Conservation (phyloP, 2,888 invertebrate genomes). For the Galeopsomyia nigrocyanea region DNA sequence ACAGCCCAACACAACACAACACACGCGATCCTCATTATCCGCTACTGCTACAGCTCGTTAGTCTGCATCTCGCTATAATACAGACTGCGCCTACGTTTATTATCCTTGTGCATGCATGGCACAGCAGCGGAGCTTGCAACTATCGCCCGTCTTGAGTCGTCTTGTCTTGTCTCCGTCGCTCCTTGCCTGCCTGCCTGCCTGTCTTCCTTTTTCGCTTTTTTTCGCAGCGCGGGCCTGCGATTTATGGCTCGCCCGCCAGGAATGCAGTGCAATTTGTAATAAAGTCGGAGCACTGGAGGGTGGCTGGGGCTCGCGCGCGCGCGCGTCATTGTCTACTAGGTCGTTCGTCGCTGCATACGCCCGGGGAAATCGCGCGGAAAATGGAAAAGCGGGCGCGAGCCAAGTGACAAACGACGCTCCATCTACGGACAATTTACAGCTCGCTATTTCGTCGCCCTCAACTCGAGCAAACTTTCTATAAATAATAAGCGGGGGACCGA, state of each 20-base stretch:
- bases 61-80: too few relatives aligned
- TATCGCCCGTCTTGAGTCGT: too few relatives aligned
- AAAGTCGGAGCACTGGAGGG: constrained; percentile 38
- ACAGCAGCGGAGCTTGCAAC: too few relatives aligned
- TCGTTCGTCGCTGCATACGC: constrained; percentile 4
- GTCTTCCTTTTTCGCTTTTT: too few relatives aligned
- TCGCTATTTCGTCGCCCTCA: constrained; percentile 35
- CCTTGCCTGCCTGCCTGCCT: too few relatives aligned
- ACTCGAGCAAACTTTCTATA: constrained; percentile 24
- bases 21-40: constrained; percentile 67
- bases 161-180: too few relatives aligned
- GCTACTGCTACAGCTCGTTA: constrained; percentile 48
- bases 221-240: too few relatives aligned
- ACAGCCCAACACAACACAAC: constrained; percentile 49
- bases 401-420: constrained; percentile 64
- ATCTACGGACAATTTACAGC: constrained; percentile 45
- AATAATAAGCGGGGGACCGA: constrained; percentile 3
- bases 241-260: too few relatives aligned
- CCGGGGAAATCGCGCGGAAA: constrained; percentile 67
- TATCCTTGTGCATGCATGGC: too few relatives aligned
- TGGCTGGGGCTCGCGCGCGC: constrained; percentile 35
- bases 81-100: too few relatives aligned
- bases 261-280: too few relatives aligned
- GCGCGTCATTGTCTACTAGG: too few relatives aligned
- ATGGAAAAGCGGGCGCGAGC: constrained; percentile 64